Evolutionary conservation across 2,113 vertebrate species (phyloP).

Genomic region (Coryphaenoides rupestris): DNA sequence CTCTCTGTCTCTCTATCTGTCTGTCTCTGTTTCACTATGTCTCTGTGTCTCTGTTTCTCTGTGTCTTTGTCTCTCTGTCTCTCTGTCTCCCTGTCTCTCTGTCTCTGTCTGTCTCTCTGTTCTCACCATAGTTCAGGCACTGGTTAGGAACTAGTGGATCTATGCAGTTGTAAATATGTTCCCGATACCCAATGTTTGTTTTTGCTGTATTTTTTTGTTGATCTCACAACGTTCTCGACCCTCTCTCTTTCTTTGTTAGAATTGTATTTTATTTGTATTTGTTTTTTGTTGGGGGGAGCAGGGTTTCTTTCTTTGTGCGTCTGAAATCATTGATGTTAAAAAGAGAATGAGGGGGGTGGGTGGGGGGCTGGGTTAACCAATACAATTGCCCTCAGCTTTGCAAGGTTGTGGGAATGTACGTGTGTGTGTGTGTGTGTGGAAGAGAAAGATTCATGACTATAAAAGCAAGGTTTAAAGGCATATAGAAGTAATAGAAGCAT

Average conservation of each 20-base stretch:
- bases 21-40: too few species aligned
- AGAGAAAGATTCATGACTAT: constrained; percentile 58
- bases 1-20: too few species aligned
- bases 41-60: too few species aligned
- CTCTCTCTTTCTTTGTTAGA: too few species aligned
- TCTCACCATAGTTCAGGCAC: too few species aligned
- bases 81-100: too few species aligned
- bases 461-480: constrained; percentile 70
- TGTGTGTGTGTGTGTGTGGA: constrained; percentile 46
- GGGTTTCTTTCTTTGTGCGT: constrained; percentile 50
- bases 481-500: constrained; percentile 81
- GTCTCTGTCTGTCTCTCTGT: too few species aligned
- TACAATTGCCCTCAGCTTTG: constrained; percentile 63
- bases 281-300: too few species aligned
- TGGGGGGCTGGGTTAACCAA: constrained; percentile 47
- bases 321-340: constrained; percentile 67
- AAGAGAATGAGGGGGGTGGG: constrained; percentile 57
- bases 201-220: constrained; percentile 58
- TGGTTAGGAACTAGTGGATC: too few species aligned
- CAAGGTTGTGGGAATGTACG: constrained; percentile 64
- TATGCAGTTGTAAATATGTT: constrained; percentile 77
- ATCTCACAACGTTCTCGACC: constrained; percentile 56
- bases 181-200: constrained; percentile 62
- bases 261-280: too few species aligned
- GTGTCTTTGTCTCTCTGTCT: too few species aligned